phyloP scores from a whole-genome alignment of 2,113 vertebrate species.

The Ascaphus truei region DNA sequence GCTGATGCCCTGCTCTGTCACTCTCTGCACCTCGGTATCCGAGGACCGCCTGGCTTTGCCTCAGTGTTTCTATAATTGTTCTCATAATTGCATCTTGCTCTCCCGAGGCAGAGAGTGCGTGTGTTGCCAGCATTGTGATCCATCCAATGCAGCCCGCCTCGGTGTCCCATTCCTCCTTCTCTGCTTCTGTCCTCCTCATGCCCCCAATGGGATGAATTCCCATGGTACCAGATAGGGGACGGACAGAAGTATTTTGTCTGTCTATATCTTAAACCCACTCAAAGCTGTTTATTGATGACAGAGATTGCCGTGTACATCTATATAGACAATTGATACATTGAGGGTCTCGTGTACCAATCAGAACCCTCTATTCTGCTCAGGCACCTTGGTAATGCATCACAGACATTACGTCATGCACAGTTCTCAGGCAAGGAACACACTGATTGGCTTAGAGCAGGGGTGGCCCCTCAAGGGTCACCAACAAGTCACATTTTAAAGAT shows the following conservation, averaged over 20 bases:
- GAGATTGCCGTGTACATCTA: too few relatives aligned
- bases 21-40: slow-evolving; percentile 39
- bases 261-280: neutral
- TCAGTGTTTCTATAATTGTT: slow-evolving; percentile 47
- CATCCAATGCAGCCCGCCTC: neutral
- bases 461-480: too few relatives aligned
- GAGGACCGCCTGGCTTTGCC: slow-evolving; percentile 36
- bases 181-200: neutral
- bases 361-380: neutral
- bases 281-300: neutral
- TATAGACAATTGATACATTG: too few relatives aligned
- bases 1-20: slow-evolving; percentile 42
- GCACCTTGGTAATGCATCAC: neutral
- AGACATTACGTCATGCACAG: neutral
- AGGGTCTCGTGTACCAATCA: neutral
- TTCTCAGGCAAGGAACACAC: neutral
- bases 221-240: neutral
- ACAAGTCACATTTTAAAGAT: too few relatives aligned
- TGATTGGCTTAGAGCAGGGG: too few relatives aligned
- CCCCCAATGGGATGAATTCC: neutral
- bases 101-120: slow-evolving; percentile 31
- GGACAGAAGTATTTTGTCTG: neutral
- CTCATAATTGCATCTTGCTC: slow-evolving; percentile 49
- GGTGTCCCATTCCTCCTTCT: neutral
- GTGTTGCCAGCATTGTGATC: neutral